phyloP scores from a whole-genome alignment of 2,113 vertebrate genomes.

The Clupea harengus region DNA sequence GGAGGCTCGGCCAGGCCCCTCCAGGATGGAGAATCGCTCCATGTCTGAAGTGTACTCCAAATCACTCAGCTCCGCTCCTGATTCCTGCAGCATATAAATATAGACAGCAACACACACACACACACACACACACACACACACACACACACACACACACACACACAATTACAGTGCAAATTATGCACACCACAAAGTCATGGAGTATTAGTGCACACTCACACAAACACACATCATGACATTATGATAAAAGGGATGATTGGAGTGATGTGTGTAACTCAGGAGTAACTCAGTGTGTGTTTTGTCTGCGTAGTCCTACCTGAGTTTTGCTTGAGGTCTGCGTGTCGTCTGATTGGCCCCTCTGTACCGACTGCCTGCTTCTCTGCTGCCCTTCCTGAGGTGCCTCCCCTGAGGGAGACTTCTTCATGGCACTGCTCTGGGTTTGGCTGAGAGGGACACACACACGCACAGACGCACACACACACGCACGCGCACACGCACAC shows the following conservation, averaged over 20 bases:
- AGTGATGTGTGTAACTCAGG: too few species aligned
- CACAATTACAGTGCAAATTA: too few species aligned
- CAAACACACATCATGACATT: neutral
- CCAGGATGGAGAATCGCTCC: constrained; percentile 78
- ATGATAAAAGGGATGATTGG: too few species aligned
- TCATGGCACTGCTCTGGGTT: constrained; percentile 78
- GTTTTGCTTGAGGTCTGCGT: constrained; percentile 64
- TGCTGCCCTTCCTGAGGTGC: constrained; percentile 75
- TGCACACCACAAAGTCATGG: too few species aligned
- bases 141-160: constrained; percentile 16
- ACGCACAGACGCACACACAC: neutral
- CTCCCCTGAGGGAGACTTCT: constrained; percentile 83
- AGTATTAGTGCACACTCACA: too few species aligned
- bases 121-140: neutral
- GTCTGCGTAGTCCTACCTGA: constrained; percentile 56
- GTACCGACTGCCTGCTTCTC: constrained; percentile 72
- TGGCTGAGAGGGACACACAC: constrained; percentile 39
- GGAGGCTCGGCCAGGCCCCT: constrained; percentile 84
- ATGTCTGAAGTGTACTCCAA: constrained; percentile 74
- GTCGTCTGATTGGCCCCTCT: constrained; percentile 84
- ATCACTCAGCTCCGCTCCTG: constrained; percentile 79
- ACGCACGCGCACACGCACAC: constrained; percentile 29
- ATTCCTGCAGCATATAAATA: constrained; percentile 63
- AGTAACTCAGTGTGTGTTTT: neutral
- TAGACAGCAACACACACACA: constrained; percentile 9